These are phyloP conservation scores for Cyanoderma ruficeps DNA, from an alignment of 2,113 vertebrate genomes.

Conservation along the genomic window DNA sequence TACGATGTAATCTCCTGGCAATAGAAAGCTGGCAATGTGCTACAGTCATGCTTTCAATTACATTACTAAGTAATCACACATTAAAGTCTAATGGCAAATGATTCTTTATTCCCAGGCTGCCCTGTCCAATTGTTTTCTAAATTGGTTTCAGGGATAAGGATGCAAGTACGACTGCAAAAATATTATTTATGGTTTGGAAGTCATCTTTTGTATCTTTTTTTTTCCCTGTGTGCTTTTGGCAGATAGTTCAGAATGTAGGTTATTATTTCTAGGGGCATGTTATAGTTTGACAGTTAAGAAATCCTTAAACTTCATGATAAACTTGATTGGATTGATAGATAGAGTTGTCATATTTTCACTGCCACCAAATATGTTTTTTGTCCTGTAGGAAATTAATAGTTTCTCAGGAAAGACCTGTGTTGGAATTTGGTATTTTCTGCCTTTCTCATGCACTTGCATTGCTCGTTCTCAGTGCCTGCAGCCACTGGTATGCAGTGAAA, in stretches of 20 bases:
- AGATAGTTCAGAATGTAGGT: conserved; percentile 34
- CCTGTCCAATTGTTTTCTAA: conserved; percentile 71
- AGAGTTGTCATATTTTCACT: conserved; percentile 53
- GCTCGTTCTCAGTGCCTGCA: background rate
- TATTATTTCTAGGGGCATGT: conserved; percentile 36
- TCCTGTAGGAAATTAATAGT: conserved; percentile 29
- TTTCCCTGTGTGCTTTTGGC: conserved; percentile 4
- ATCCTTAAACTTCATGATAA: conserved; percentile 42
- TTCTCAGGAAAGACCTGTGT: conserved; percentile 15
- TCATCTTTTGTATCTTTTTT: conserved; percentile 33
- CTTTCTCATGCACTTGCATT: background rate
- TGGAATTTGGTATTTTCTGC: background rate
- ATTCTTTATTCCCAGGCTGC: conserved; percentile 64
- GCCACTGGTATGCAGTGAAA: background rate
- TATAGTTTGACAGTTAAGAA: conserved; percentile 61
- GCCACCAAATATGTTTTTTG: conserved; percentile 28
- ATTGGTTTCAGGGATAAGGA: conserved; percentile 71
- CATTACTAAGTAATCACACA: conserved; percentile 70
- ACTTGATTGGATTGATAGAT: conserved; percentile 50
- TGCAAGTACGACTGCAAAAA: conserved; percentile 58
- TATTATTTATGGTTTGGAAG: conserved; percentile 65
- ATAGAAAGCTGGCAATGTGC: conserved; percentile 47
- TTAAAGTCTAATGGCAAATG: conserved; percentile 73
- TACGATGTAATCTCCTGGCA: conserved; percentile 67
- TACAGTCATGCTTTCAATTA: conserved; percentile 74